Evolutionary conservation across 1,140 invertebrate species (phyloP).

Genomic region (Propsilocerus akamusi): DNA sequence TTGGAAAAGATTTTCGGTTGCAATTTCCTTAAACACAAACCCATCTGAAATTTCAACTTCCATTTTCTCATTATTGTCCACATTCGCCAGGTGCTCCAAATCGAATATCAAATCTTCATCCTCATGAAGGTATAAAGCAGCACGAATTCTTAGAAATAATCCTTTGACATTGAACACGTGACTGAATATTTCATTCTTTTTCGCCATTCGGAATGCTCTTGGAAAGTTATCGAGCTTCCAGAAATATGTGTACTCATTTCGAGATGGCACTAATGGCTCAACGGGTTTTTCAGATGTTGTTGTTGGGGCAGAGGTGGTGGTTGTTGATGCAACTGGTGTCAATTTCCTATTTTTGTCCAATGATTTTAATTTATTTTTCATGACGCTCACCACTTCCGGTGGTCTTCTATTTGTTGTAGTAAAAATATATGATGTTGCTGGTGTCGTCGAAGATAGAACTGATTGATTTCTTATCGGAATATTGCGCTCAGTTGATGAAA

Average conservation of each 20-base stretch:
- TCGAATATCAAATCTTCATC: neutral
- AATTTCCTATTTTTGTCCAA: neutral
- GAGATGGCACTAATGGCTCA: no score
- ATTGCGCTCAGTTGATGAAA: neutral
- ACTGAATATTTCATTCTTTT: neutral
- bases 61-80: neutral
- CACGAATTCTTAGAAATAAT: neutral
- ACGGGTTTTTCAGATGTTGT: neutral
- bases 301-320: neutral
- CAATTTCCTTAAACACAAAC: neutral
- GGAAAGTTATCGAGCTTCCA: neutral
- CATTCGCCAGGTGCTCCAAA: neutral
- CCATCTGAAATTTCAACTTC: neutral
- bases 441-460: neutral
- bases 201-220: neutral
- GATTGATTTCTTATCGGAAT: neutral
- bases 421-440: neutral
- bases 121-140: neutral
- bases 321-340: neutral
- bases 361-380: conserved; percentile 3
- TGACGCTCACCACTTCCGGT: neutral
- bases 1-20: neutral
- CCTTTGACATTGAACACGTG: neutral
- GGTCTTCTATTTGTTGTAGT: neutral
- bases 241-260: neutral